These are phyloP conservation scores for Pseudotriccus pelzelni DNA, from an alignment of 2,797 vertebrate species.

Conservation along the genomic window DNA sequence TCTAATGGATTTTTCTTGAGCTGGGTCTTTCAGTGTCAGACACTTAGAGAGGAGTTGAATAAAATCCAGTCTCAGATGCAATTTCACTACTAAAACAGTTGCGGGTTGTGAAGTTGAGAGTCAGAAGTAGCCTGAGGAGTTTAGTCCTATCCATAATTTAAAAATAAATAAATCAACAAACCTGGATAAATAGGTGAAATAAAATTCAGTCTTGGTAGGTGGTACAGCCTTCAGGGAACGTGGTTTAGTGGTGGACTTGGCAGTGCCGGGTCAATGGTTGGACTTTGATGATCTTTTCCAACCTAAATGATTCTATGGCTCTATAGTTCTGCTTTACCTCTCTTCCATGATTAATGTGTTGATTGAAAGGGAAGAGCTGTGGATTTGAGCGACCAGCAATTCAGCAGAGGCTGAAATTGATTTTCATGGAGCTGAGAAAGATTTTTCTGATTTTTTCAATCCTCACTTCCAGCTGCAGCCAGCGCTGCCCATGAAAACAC, in stretches of 20 bases:
- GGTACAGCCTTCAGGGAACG: background rate
- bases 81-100: background rate
- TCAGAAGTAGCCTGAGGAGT: background rate
- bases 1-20: background rate
- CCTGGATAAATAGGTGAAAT: background rate
- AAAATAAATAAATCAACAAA: background rate
- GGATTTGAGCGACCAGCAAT: background rate
- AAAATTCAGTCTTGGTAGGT: background rate
- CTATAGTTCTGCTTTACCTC: background rate
- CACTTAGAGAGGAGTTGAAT: background rate
- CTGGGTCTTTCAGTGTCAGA: background rate
- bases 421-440: background rate
- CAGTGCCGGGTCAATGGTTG: background rate
- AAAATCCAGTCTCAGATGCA: background rate
- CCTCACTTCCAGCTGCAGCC: background rate
- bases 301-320: background rate
- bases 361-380: background rate
- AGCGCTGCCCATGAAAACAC: rapidly evolving
- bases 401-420: background rate
- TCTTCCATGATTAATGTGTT: background rate
- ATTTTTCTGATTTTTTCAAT: background rate
- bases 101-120: background rate
- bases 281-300: background rate
- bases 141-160: background rate
- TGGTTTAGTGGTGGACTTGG: background rate